Percentiles rank a stretch among this genome's conserved stretches.
phyloP scores from a whole-genome alignment of 2,113 vertebrate genomes.

The Sinocyclocheilus anshuiensis region DNA sequence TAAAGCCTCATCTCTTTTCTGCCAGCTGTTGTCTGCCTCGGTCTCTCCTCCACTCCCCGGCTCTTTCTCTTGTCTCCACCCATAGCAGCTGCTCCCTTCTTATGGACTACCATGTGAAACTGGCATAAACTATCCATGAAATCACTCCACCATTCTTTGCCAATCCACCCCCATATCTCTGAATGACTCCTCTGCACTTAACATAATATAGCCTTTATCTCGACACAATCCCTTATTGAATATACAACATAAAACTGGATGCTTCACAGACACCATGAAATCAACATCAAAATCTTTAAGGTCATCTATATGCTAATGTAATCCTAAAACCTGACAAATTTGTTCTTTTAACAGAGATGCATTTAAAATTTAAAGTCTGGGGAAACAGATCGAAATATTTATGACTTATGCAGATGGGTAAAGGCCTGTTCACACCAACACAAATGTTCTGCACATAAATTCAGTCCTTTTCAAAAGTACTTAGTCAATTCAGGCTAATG shows the following conservation, averaged over 20 bases:
- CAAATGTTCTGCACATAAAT: neutral
- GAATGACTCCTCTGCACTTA: constrained; percentile 12
- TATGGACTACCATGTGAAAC: constrained; percentile 49
- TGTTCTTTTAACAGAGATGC: neutral
- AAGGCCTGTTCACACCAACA: neutral
- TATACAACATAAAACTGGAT: neutral
- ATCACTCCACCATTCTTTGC: constrained; percentile 37
- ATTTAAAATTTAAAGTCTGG: neutral
- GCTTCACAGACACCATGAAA: neutral
- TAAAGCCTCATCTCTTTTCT: constrained; percentile 35
- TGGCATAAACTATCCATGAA: constrained; percentile 51
- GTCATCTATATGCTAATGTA: neutral
- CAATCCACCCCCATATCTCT: constrained; percentile 25
- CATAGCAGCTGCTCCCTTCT: constrained; percentile 59
- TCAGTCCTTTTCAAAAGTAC: neutral
- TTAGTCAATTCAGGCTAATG: neutral
- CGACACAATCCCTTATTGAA: neutral
- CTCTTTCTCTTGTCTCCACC: constrained; percentile 49
- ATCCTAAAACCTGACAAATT: constrained; percentile 3
- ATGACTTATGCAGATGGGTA: neutral
- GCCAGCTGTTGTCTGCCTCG: constrained; percentile 55
- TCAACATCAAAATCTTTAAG: neutral
- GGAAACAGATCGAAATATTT: neutral
- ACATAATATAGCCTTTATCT: constrained; percentile 6
- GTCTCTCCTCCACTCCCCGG: constrained; percentile 41